Conservation (phyloP, 2,888 invertebrate species). For the Amphimallon solstitiale region DNA sequence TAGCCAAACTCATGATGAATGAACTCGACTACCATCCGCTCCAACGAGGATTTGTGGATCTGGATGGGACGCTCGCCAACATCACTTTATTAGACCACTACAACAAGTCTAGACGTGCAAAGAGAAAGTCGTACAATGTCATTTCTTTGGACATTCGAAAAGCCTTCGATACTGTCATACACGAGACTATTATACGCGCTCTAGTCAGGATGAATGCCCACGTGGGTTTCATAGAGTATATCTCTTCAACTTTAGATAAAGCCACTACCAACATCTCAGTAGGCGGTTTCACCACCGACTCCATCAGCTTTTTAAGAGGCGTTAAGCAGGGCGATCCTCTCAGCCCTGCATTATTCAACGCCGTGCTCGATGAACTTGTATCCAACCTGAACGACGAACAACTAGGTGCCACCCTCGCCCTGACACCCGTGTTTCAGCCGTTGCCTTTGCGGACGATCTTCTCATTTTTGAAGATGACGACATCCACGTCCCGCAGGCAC, state of each 20-base stretch:
- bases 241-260: slow-evolving; percentile 47
- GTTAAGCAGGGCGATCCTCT: slow-evolving; percentile 60
- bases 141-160: slow-evolving; percentile 56
- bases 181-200: slow-evolving; percentile 45
- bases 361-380: slow-evolving; percentile 49
- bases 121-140: slow-evolving; percentile 50
- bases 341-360: slow-evolving; percentile 47
- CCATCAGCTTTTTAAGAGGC: slow-evolving; percentile 49
- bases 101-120: not conserved
- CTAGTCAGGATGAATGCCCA: slow-evolving; percentile 53
- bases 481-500: slow-evolving; percentile 48
- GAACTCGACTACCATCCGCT: slow-evolving; percentile 25
- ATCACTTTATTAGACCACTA: too few species aligned
- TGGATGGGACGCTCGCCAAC: too few species aligned
- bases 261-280: slow-evolving; percentile 46
- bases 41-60: too few species aligned
- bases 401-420: not conserved
- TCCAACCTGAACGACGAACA: not conserved
- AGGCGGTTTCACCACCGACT: slow-evolving; percentile 20
- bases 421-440: slow-evolving; percentile 42
- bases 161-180: slow-evolving; percentile 46
- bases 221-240: slow-evolving; percentile 49
- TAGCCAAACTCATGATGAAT: slow-evolving; percentile 39
- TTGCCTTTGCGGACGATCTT: slow-evolving; percentile 59
- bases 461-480: slow-evolving; percentile 53